Evolutionary conservation across 2,113 vertebrate species (phyloP).

Genomic region (Tor tambroides): DNA sequence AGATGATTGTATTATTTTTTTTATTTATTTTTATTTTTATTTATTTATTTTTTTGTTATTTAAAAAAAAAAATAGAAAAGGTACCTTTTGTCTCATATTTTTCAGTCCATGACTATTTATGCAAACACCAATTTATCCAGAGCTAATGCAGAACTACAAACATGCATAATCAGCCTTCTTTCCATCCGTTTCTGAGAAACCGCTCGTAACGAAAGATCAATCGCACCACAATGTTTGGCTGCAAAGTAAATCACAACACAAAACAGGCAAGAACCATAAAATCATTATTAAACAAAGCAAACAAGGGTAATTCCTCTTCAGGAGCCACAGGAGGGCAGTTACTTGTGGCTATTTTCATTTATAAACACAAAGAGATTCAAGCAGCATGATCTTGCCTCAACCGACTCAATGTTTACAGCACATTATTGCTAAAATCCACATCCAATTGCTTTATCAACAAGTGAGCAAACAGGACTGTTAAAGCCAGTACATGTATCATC

Average conservation of each 20-base stretch:
- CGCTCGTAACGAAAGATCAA: neutral
- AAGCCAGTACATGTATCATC: neutral
- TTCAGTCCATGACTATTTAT: neutral
- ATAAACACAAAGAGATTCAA: neutral
- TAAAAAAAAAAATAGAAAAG: neutral
- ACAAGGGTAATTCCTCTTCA: neutral
- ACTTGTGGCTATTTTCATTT: slow-evolving; percentile 21
- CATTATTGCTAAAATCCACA: neutral
- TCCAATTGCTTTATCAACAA: neutral
- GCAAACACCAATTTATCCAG: neutral
- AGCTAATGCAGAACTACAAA: neutral
- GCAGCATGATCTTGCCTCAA: slow-evolving; percentile 2
- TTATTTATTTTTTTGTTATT: too few species aligned
- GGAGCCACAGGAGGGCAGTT: neutral
- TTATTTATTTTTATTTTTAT: too few species aligned
- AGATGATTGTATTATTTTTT: neutral
- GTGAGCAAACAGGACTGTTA: neutral
- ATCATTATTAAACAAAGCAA: slow-evolving; percentile 17
- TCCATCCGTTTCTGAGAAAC: slow-evolving; percentile 10
- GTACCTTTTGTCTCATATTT: neutral
- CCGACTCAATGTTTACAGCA: neutral
- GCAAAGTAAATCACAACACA: slow-evolving; percentile 33
- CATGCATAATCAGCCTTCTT: neutral
- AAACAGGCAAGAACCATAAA: slow-evolving; percentile 34
- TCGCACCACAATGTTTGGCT: slow-evolving; percentile 1